Evolutionary conservation across 2,113 vertebrate genomes (phyloP), one percentile per base, ranked within the genome.

Genomic region (Catharus minimus): DNA sequence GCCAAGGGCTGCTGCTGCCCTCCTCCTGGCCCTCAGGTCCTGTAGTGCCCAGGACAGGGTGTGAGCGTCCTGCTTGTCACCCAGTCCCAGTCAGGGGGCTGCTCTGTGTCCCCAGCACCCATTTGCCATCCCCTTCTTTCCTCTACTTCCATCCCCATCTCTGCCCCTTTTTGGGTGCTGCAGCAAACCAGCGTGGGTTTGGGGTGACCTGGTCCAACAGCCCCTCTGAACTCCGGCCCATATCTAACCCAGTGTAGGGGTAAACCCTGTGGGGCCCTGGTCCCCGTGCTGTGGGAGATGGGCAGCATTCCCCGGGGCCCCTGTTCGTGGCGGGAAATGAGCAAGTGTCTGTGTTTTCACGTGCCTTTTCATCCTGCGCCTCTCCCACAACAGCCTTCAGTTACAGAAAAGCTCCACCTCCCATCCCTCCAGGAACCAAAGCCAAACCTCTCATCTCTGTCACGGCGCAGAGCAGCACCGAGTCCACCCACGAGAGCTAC

Each of bases 381-480:
- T 89, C 50, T 82, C 82, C 69, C 87, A 69, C 90, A 36, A 21
- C 97, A 99, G 99, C 99, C 97, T 99, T 99, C 97, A 98, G 98
- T 94, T 99, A 99, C 97, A 97, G 99, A 96, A 99, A 99, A 98
- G 99, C 98, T 95, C 99, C 99, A 93, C 99, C 99, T 96, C 98
- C 99, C 78, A 98, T 99, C 92, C 99, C 99, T 62, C 98, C 98
- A 96, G 98, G 99, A 97, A 99, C 99, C 98, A 98, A 98, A 96
- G 98, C 99, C 97, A 99, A 99, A 95, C 99, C 99, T 93, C 98
- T 98, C 81, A 99, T 99, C 92, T 99, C 99, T 3, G 98, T 99
- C 96, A 99, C 99, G 43, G 98, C 99, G 50, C 99, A 99, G 98
- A 99, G 99, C 98, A 99, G 99, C 97, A 99, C 99, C 1, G 99